These are phyloP conservation scores for Ethmia dodecea DNA, from an alignment of 2,888 invertebrate genomes.

Conservation along the genomic window DNA sequence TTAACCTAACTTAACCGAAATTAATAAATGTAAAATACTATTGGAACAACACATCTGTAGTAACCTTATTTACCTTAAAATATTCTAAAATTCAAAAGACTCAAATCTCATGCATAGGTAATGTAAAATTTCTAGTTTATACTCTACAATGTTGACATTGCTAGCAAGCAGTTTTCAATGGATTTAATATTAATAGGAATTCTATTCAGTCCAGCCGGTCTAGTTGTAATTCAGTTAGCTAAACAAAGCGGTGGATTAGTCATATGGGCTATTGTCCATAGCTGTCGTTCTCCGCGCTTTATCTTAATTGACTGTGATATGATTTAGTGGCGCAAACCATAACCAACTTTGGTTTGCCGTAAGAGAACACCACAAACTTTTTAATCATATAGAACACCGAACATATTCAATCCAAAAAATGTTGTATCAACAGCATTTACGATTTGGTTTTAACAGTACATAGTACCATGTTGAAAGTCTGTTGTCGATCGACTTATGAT, in stretches of 20 bases:
- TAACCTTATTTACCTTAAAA: too few species aligned
- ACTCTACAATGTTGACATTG: too few species aligned
- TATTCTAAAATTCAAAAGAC: too few species aligned
- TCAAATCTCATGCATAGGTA: too few species aligned
- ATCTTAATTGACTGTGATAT: slow-evolving; percentile 75
- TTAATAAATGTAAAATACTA: too few species aligned
- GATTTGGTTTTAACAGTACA: too few species aligned
- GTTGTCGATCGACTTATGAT: too few species aligned
- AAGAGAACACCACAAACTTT: slow-evolving; percentile 7
- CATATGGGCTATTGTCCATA: slow-evolving; percentile 64
- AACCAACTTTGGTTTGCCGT: slow-evolving; percentile 34
- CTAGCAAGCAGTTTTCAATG: slow-evolving; percentile 1
- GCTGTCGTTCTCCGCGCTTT: slow-evolving; percentile 65
- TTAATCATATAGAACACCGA: slow-evolving; percentile 21
- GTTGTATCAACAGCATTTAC: slow-evolving; percentile 21
- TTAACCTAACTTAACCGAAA: too few species aligned
- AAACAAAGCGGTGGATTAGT: slow-evolving; percentile 70
- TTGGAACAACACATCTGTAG: too few species aligned
- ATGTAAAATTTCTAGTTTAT: too few species aligned
- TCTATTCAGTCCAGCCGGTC: slow-evolving; percentile 40
- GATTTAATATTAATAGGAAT: slow-evolving; percentile 41
- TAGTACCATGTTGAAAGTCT: too few species aligned
- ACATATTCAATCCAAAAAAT: slow-evolving; percentile 24
- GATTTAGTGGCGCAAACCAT: slow-evolving; percentile 60
- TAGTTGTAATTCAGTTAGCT: slow-evolving; percentile 59